phyloP scores from a whole-genome alignment of 2,888 invertebrate species.

The Margaritifera margaritifera region DNA sequence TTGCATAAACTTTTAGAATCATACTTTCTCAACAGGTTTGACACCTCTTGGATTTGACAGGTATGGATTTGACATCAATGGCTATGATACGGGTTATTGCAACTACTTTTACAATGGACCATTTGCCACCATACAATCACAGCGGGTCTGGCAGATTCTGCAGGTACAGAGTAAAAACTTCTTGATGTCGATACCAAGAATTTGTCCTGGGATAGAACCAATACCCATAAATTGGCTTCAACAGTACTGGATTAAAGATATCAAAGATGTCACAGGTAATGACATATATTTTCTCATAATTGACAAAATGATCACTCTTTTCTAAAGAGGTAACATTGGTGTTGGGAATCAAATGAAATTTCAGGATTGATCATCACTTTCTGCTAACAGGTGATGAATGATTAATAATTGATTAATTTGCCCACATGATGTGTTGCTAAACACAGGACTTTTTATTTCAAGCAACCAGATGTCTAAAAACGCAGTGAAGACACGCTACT shows the following conservation, averaged over 20 bases:
- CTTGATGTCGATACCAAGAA: slow-evolving; percentile 51
- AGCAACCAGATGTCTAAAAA: too few relatives aligned
- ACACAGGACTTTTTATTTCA: too few relatives aligned
- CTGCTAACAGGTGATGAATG: too few relatives aligned
- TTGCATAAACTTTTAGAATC: background rate
- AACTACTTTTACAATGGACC: slow-evolving; percentile 60
- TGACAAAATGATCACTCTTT: too few relatives aligned
- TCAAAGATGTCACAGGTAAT: slow-evolving; percentile 59
- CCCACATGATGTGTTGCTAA: too few relatives aligned
- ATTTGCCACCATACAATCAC: slow-evolving; percentile 52
- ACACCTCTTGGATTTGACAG: slow-evolving; percentile 47
- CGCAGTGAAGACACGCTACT: too few relatives aligned
- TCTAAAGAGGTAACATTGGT: too few relatives aligned
- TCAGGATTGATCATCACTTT: too few relatives aligned
- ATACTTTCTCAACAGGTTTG: slow-evolving; percentile 44
- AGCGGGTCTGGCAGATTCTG: slow-evolving; percentile 52
- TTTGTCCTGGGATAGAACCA: slow-evolving; percentile 52
- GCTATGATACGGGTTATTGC: slow-evolving; percentile 52
- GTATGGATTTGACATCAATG: slow-evolving; percentile 48
- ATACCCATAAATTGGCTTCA: slow-evolving; percentile 58
- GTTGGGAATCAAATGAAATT: too few relatives aligned
- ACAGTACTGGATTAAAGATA: slow-evolving; percentile 59
- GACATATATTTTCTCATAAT: background rate
- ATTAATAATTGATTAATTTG: too few relatives aligned
- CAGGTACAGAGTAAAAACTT: slow-evolving; percentile 53